Evolutionary conservation across 2,888 invertebrate genomes (phyloP), one percentile per base, ranked within the genome.

Genomic region (Cremastobaeus sp.): DNA sequence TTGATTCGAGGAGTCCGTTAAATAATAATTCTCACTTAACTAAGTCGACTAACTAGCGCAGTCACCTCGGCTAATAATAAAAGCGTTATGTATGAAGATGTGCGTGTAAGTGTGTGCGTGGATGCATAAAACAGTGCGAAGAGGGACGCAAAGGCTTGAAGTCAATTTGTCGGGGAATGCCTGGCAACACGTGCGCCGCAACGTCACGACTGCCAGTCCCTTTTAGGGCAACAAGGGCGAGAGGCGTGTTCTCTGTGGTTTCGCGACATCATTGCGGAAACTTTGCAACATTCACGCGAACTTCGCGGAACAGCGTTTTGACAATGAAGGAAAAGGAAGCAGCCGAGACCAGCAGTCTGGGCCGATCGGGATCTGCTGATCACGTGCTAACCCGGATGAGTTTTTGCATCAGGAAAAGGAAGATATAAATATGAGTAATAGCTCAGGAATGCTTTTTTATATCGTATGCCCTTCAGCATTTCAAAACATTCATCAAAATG

Each of bases 11-110:
- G 34, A 57, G 59, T 71, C 74, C 39, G 83, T 84, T 84, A 85
- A 87, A 86, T 86, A 86, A 86, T 86, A 86, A 86, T 86, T 86
- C 86, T 84, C 86, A 85, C 84, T 86, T 86, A 86, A 86, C 85
- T 83, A 85, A 86, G 84, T 85, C 83, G 82, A 84, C 83, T 87
- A 86, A 87, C 86, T 85, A 85, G 84, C 85, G 80, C 74, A 75
- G 81, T 77, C 79, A 81, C 77, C 75, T 78, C 78, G 83, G 85
- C 87, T 87, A 86, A 87, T 86, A 86, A 87, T 87, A 86, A 86
- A 86, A 84, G 83, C 84, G 81, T 84, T 83, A 81, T 78, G 83
- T n/a, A 81, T 78, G 78, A 76, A 18, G 76, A 73, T 76, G 72
- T 60, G 72, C 66, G 66, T 74, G 59, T 35, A 74, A 62, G 71